Conservation (phyloP, 2,888 invertebrate genomes). For the Drosophila robusta region DNA sequence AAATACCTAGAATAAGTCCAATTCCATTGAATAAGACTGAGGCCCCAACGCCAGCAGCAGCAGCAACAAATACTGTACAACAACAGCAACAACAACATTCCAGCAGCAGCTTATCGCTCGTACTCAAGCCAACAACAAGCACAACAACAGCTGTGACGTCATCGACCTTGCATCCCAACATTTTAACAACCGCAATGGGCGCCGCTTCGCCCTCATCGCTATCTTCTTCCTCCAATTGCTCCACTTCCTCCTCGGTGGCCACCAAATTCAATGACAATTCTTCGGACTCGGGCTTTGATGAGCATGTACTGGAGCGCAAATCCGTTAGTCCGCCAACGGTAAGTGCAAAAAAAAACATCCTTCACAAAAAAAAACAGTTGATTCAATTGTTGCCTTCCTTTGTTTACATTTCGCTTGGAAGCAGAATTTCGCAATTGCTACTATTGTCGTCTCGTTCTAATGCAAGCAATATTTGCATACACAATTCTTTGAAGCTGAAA, state of each 20-base stretch:
- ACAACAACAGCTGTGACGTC: constrained; percentile 14
- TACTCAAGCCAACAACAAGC: constrained; percentile 47
- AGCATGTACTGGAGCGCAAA: constrained; percentile 85
- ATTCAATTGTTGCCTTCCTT: too few species aligned
- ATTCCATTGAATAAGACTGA: constrained; percentile 82
- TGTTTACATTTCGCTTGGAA: too few species aligned
- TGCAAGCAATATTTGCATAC: not conserved
- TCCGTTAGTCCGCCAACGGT: constrained; percentile 83
- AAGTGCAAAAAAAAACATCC: constrained; percentile 37
- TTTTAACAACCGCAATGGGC: constrained; percentile 61
- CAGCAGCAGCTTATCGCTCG: constrained; percentile 41
- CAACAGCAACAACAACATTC: constrained; percentile 73
- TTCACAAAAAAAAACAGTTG: too few species aligned
- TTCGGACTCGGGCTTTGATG: constrained; percentile 91
- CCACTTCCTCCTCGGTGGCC: constrained; percentile 78
- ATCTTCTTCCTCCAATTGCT: constrained; percentile 74
- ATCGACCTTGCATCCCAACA: constrained; percentile 27
- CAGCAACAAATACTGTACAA: constrained; percentile 42
- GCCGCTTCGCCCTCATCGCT: constrained; percentile 80
- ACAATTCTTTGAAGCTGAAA: too few species aligned
- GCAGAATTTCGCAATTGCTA: too few species aligned
- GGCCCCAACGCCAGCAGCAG: constrained; percentile 26
- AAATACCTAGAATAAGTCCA: constrained; percentile 77
- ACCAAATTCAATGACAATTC: constrained; percentile 88
- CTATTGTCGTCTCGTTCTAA: constrained; percentile 8